Percentiles rank a stretch among this genome's conserved stretches.
Conservation (phyloP, 2,797 vertebrate species). For the Myotis findleyi region DNA sequence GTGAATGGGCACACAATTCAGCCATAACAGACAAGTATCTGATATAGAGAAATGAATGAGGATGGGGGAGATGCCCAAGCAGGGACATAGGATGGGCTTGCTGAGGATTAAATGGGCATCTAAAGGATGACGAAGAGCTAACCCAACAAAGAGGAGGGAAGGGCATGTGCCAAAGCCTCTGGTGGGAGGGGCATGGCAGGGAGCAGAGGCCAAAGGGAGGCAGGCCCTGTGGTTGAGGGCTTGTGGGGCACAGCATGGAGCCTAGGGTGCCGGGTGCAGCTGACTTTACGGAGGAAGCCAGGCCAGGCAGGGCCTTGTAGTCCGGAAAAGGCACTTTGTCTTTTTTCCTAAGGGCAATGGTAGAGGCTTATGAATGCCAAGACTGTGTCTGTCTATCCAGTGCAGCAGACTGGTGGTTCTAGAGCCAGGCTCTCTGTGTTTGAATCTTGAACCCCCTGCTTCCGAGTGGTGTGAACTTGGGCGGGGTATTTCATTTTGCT, state of each 20-base stretch:
- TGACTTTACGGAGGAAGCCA: background rate
- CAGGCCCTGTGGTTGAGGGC: background rate
- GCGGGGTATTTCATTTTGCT: background rate
- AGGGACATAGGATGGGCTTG: background rate
- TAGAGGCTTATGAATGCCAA: background rate
- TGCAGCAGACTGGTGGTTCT: background rate
- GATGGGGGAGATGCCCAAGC: background rate
- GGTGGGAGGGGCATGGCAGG: rapidly evolving
- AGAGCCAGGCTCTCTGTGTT: background rate
- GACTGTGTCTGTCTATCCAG: background rate
- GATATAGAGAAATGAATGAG: background rate
- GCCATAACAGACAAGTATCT: background rate
- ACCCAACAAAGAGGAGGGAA: background rate
- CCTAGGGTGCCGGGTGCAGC: too few species aligned
- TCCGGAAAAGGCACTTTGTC: background rate
- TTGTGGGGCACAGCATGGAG: rapidly evolving
- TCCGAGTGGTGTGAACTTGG: background rate
- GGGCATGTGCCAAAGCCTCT: background rate
- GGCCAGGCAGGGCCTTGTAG: too few species aligned
- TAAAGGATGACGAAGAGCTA: background rate
- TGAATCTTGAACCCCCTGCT: background rate
- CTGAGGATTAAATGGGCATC: background rate
- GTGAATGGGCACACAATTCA: background rate
- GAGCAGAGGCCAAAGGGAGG: background rate
- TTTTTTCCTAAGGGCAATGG: background rate